phyloP scores from a whole-genome alignment of 2,888 invertebrate species.

The Tillus elongatus region DNA sequence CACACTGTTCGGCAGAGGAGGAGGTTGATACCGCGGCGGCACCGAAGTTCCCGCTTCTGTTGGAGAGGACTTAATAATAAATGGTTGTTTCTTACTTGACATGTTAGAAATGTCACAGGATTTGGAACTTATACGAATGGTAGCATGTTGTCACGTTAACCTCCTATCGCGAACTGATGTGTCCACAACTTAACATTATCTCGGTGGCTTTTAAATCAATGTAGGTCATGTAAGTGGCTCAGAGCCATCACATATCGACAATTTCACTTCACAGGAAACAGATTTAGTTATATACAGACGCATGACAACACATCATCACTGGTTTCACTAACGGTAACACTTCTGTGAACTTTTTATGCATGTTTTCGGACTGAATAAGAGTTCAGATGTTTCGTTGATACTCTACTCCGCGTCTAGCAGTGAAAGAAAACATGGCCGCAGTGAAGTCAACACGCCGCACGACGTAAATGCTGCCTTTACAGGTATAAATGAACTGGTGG shows the following conservation, averaged over 20 bases:
- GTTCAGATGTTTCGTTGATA: constrained; percentile 10
- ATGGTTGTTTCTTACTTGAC: constrained; percentile 43
- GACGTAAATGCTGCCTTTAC: too few species aligned
- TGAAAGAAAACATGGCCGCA: constrained; percentile 15
- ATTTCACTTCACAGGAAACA: constrained; percentile 10
- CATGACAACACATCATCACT: not conserved
- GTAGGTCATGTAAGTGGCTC: constrained; percentile 37
- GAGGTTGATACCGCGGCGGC: constrained; percentile 74
- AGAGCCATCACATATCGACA: constrained; percentile 27
- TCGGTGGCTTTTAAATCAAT: constrained; percentile 35
- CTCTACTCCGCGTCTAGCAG: constrained; percentile 10
- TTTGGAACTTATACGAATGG: constrained; percentile 14
- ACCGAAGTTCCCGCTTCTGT: constrained; percentile 35
- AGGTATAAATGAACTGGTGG: too few species aligned
- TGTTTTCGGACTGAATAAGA: constrained; percentile 9
- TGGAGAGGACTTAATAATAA: constrained; percentile 24
- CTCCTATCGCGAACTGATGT: constrained; percentile 25
- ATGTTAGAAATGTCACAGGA: constrained; percentile 31
- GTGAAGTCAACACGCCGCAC: too few species aligned
- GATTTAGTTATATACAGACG: constrained; percentile 2
- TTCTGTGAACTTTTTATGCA: constrained; percentile 5
- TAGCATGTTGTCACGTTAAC: constrained; percentile 23
- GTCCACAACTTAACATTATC: constrained; percentile 21
- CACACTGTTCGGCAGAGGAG: constrained; percentile 56
- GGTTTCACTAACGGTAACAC: not conserved